Evolutionary conservation across 92 coral and sea anemone species (phyloP).

Genomic region (Palythoa caribaeorum): DNA sequence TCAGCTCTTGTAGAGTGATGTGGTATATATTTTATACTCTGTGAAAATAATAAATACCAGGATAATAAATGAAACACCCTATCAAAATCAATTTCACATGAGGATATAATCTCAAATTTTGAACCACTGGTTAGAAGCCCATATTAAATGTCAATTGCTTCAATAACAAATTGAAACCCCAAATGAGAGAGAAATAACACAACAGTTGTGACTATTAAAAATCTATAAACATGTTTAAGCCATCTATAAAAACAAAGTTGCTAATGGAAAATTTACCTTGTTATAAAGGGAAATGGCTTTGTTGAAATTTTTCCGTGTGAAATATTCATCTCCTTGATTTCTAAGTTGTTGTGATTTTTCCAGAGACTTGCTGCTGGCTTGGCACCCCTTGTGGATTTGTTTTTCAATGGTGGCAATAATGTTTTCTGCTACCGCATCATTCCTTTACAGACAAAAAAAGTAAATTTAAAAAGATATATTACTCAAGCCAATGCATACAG

Average conservation of each 20-base stretch:
- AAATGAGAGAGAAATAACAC: not conserved
- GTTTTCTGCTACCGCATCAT: constrained; percentile 67
- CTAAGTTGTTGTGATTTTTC: constrained; percentile 70
- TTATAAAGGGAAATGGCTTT: constrained; percentile 76
- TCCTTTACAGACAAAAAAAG: constrained; percentile 38
- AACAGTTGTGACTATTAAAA: not conserved
- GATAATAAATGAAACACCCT: not conserved
- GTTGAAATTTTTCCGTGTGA: constrained; percentile 69
- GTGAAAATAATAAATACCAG: not conserved
- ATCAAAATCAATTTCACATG: too few relatives aligned
- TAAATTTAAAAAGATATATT: not conserved
- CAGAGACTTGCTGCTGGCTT: constrained; percentile 62
- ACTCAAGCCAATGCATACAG: too few relatives aligned
- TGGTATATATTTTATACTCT: constrained; percentile 42
- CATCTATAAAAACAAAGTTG: not conserved
- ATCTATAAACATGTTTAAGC: too few relatives aligned
- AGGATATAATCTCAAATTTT: too few relatives aligned
- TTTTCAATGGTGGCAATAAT: constrained; percentile 64
- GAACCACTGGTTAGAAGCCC: too few relatives aligned
- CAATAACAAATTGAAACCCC: not conserved
- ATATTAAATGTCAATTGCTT: too few relatives aligned
- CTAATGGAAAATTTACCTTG: constrained; percentile 59
- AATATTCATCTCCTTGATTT: constrained; percentile 66
- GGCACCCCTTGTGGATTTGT: constrained; percentile 50
- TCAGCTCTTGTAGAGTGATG: not conserved